Evolutionary conservation across 1,140 invertebrate genomes (phyloP).

Genomic region (Nephotettix cincticeps): DNA sequence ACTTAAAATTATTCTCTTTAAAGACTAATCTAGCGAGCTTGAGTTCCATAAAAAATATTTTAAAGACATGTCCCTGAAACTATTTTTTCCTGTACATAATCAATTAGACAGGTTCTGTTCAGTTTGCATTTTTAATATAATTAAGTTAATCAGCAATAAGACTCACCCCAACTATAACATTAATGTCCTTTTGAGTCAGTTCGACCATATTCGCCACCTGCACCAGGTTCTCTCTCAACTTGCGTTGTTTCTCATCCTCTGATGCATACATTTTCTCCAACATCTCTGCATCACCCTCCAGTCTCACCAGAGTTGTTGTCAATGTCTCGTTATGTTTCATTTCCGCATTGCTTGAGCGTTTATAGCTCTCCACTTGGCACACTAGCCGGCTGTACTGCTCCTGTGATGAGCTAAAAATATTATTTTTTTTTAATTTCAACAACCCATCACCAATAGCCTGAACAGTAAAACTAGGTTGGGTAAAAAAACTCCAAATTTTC

Average conservation of each 20-base stretch:
- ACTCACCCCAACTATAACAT: not conserved
- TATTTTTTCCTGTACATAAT: too few relatives aligned
- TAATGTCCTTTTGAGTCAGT: not conserved
- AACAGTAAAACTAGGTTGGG: too few relatives aligned
- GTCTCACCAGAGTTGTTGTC: conserved; percentile 57
- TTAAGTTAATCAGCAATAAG: too few relatives aligned
- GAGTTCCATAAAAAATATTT: too few relatives aligned
- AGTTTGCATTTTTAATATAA: too few relatives aligned
- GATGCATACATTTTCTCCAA: not conserved
- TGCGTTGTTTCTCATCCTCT: conserved; percentile 21
- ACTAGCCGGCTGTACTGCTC: conserved; percentile 56
- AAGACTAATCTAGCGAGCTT: too few relatives aligned
- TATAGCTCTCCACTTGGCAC: conserved; percentile 54
- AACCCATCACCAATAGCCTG: too few relatives aligned
- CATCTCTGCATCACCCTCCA: conserved; percentile 50
- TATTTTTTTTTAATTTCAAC: not conserved
- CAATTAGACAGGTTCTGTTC: too few relatives aligned
- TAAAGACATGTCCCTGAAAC: too few relatives aligned
- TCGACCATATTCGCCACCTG: conserved; percentile 2
- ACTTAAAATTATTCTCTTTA: too few relatives aligned
- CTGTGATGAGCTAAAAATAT: conserved; percentile 50
- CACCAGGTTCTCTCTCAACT: conserved; percentile 1
- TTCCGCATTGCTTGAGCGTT: conserved; percentile 57
- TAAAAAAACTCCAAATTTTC: too few relatives aligned
- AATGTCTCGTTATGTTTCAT: conserved; percentile 65